phyloP scores from a whole-genome alignment of 1,140 invertebrate genomes.

The Hyles vespertilio region DNA sequence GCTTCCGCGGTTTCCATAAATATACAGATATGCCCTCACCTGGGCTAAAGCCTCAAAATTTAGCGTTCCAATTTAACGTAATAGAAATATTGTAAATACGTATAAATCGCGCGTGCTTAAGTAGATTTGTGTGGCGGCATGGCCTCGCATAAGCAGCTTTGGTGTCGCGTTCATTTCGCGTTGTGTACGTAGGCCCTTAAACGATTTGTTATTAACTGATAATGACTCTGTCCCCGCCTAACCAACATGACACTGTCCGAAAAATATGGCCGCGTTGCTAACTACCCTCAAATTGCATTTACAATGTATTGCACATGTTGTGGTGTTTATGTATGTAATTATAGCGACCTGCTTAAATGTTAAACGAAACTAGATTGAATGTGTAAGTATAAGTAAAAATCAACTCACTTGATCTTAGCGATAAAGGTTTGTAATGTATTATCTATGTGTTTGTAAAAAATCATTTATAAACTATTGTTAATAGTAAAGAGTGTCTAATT shows the following conservation, averaged over 20 bases:
- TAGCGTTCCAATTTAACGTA: slow-evolving; percentile 67
- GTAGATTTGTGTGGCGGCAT: slow-evolving; percentile 58
- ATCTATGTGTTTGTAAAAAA: too few species aligned
- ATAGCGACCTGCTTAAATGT: not conserved
- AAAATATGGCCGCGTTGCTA: not conserved
- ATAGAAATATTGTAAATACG: slow-evolving; percentile 68
- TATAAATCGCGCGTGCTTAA: slow-evolving; percentile 47
- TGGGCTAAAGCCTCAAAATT: slow-evolving; percentile 65
- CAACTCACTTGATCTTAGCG: too few species aligned
- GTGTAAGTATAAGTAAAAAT: too few species aligned
- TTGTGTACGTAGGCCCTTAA: slow-evolving; percentile 48
- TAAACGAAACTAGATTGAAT: too few species aligned
- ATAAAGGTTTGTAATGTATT: too few species aligned
- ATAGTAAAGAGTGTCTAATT: too few species aligned
- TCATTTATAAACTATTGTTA: too few species aligned
- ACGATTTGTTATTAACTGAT: slow-evolving; percentile 45
- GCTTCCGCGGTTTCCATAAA: slow-evolving; percentile 68
- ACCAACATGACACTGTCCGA: slow-evolving; percentile 6
- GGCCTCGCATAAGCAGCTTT: slow-evolving; percentile 56
- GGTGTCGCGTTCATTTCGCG: slow-evolving; percentile 26
- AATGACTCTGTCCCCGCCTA: slow-evolving; percentile 19
- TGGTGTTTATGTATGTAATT: not conserved
- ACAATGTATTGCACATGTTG: not conserved
- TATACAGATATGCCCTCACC: slow-evolving; percentile 72
- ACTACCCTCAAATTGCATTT: not conserved